These are phyloP conservation scores for Patagioenas fasciata DNA, from an alignment of 2,113 vertebrate genomes.

Conservation along the genomic window DNA sequence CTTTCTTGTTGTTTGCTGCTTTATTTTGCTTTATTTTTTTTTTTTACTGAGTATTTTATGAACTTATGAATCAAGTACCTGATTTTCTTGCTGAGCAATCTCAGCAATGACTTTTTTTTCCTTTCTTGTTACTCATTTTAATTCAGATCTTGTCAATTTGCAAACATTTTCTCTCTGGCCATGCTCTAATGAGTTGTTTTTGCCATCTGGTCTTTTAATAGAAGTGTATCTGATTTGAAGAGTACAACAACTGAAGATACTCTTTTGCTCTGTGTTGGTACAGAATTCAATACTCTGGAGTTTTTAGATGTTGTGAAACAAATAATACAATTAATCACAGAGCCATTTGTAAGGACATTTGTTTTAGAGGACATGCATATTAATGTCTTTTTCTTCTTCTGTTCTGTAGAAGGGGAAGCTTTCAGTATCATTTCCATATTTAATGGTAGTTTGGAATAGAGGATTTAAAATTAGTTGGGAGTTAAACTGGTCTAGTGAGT, in stretches of 20 bases:
- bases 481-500: conserved; percentile 71
- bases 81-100: background rate
- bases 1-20: background rate
- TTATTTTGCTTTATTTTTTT: background rate
- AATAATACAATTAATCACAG: background rate
- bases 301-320: background rate
- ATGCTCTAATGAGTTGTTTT: background rate
- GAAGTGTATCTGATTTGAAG: background rate
- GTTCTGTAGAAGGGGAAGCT: conserved; percentile 23
- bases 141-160: background rate
- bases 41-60: background rate
- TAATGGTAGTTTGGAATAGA: conserved; percentile 78
- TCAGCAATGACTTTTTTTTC: background rate
- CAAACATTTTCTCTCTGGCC: background rate
- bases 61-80: background rate
- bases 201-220: background rate
- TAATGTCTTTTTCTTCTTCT: background rate
- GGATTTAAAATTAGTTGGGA: conserved; percentile 60
- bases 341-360: background rate
- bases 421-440: conserved; percentile 50
- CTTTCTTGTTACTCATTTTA: background rate
- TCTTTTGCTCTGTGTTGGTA: background rate
- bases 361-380: background rate
- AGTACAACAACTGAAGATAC: background rate
- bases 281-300: background rate